A percentile compares a stretch with the other conserved stretches of the same genome.
phyloP scores from a whole-genome alignment of 2,888 invertebrate species.

The Lepidochitona cinerea region DNA sequence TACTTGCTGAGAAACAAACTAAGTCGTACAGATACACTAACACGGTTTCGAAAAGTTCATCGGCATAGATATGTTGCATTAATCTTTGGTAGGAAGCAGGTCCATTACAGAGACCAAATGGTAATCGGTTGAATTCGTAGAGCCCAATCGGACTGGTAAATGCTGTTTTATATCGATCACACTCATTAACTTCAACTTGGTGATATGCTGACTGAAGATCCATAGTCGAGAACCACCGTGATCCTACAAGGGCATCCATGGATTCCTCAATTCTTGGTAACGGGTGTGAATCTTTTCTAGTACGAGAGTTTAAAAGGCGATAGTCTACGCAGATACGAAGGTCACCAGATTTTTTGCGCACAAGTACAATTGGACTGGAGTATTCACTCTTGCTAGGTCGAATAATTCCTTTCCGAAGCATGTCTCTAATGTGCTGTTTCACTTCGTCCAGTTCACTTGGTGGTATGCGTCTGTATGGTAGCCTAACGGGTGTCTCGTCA shows the following conservation, averaged over 20 bases:
- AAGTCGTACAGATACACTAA: constrained; percentile 12
- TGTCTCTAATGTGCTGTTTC: constrained; percentile 21
- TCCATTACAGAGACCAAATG: constrained; percentile 13
- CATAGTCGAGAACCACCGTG: constrained; percentile 16
- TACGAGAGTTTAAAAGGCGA: constrained; percentile 27
- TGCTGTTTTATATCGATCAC: constrained; percentile 17
- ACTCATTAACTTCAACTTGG: constrained; percentile 10
- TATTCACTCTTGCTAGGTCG: constrained; percentile 27
- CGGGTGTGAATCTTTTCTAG: constrained; percentile 26
- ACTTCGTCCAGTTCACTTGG: constrained; percentile 26
- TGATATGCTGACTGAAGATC: constrained; percentile 20
- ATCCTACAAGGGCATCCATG: constrained; percentile 18
- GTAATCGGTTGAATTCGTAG: no score
- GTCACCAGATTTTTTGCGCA: constrained; percentile 25
- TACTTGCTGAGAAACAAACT: neutral
- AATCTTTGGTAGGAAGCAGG: constrained; percentile 6
- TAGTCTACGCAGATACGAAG: constrained; percentile 32
- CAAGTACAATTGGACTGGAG: constrained; percentile 31
- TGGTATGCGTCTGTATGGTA: constrained; percentile 27
- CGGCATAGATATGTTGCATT: constrained; percentile 7
- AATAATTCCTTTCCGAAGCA: constrained; percentile 30
- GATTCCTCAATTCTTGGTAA: constrained; percentile 33
- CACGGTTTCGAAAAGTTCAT: no score
- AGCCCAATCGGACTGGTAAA: constrained; percentile 13
- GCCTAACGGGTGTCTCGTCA: constrained; percentile 16